Evolutionary conservation across 1,140 invertebrate genomes (phyloP).

Genomic region (Trichonephila clavata): DNA sequence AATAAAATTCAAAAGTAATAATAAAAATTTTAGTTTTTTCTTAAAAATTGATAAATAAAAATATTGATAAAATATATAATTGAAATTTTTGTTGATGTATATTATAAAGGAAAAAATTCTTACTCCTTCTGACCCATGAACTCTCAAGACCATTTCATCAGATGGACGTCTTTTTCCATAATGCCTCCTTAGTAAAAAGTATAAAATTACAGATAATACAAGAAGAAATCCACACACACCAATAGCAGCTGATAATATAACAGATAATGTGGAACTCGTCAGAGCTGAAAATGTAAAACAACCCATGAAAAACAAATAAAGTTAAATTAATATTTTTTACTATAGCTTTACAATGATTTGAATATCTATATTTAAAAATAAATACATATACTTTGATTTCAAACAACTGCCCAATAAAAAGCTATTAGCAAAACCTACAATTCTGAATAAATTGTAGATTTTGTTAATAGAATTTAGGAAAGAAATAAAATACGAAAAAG

Average conservation of each 20-base stretch:
- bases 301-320: too few species aligned
- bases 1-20: too few species aligned
- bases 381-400: too few species aligned
- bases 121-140: constrained; percentile 84
- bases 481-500: too few species aligned
- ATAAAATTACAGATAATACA: constrained; percentile 84
- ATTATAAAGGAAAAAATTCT: constrained; percentile 51
- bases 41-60: not conserved
- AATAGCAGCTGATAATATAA: constrained; percentile 84
- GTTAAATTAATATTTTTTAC: too few species aligned
- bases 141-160: constrained; percentile 86
- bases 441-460: too few species aligned
- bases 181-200: constrained; percentile 84
- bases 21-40: too few species aligned
- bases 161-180: constrained; percentile 82
- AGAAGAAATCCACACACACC: constrained; percentile 84
- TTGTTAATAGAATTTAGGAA: too few species aligned
- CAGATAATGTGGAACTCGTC: constrained; percentile 71
- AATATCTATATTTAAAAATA: too few species aligned
- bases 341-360: too few species aligned
- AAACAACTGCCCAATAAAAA: too few species aligned
- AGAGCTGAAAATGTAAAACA: constrained; percentile 49
- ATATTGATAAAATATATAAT: not conserved
- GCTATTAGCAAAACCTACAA: too few species aligned
- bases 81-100: not conserved